phyloP scores from a whole-genome alignment of 2,113 vertebrate genomes.

The Pelecanus crispus region DNA sequence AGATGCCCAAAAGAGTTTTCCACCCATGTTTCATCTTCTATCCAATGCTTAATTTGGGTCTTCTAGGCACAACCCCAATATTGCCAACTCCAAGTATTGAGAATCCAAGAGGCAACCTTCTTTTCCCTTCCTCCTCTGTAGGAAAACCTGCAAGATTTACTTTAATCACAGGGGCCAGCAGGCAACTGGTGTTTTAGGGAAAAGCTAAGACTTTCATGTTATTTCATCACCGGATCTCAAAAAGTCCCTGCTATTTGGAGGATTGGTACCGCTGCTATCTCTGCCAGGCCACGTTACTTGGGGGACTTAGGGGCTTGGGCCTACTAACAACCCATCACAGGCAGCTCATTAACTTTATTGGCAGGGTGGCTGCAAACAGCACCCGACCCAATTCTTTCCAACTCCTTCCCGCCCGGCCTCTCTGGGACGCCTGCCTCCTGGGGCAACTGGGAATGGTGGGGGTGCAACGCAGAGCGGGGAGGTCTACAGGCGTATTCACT shows the following conservation, averaged over 20 bases:
- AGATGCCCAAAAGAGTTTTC: neutral
- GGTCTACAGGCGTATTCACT: neutral
- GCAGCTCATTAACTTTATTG: neutral
- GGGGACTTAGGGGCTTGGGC: neutral
- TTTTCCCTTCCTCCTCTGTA: neutral
- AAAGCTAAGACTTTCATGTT: neutral
- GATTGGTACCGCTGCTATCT: neutral
- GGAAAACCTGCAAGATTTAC: neutral
- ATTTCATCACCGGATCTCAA: neutral
- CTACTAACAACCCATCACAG: neutral
- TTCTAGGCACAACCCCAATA: neutral
- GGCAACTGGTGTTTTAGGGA: neutral
- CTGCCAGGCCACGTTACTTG: rapidly evolving
- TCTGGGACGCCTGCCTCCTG: neutral
- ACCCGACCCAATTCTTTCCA: neutral
- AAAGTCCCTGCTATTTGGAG: neutral
- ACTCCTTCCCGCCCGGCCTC: neutral
- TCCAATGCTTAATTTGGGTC: neutral
- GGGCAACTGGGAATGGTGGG: neutral
- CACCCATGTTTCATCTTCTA: neutral
- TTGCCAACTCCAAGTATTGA: neutral
- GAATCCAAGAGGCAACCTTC: neutral
- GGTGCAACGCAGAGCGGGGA: neutral
- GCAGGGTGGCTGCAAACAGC: neutral
- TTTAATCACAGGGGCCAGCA: neutral